Evolutionary conservation across 1,140 invertebrate species (phyloP).

Genomic region (Apolygus lucorum): DNA sequence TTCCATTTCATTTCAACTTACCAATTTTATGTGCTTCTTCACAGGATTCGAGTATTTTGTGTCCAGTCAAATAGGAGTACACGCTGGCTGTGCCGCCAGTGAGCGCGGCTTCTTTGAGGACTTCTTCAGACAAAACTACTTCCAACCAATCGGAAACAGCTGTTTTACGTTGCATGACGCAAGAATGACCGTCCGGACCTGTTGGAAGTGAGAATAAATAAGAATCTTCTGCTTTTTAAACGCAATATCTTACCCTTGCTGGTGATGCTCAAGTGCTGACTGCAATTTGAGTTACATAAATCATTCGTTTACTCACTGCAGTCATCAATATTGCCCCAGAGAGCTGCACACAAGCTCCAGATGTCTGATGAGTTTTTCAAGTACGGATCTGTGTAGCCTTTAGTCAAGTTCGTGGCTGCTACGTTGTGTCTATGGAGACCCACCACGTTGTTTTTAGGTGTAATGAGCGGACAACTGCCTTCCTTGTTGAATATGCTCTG

Average conservation of each 20-base stretch:
- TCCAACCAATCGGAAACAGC: conserved; percentile 54
- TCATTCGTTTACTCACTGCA: conserved; percentile 12
- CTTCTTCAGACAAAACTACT: conserved; percentile 38
- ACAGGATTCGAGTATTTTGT: conserved; percentile 42
- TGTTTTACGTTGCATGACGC: conserved; percentile 47
- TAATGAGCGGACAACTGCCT: conserved; percentile 43
- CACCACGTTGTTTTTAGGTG: conserved; percentile 36
- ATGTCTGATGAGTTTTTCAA: conserved; percentile 48
- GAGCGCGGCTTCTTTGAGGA: conserved; percentile 37
- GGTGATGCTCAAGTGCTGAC: no score
- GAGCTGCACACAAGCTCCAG: conserved; percentile 70
- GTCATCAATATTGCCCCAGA: conserved; percentile 62
- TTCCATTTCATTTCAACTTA: no score
- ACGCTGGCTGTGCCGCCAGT: conserved; percentile 27
- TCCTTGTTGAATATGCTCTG: conserved; percentile 40
- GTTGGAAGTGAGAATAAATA: no score
- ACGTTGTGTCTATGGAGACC: conserved; percentile 45
- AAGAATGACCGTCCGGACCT: conserved; percentile 26
- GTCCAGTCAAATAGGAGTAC: conserved; percentile 39
- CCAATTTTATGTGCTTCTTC: conserved; percentile 39
- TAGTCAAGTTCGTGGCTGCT: conserved; percentile 40
- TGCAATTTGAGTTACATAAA: conserved; percentile 4
- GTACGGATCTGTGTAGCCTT: conserved; percentile 34
- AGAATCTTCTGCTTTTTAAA: conserved; percentile 2
- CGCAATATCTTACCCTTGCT: no score